Conservation (phyloP, 2,797 vertebrate genomes). For the Balearica regulorum region DNA sequence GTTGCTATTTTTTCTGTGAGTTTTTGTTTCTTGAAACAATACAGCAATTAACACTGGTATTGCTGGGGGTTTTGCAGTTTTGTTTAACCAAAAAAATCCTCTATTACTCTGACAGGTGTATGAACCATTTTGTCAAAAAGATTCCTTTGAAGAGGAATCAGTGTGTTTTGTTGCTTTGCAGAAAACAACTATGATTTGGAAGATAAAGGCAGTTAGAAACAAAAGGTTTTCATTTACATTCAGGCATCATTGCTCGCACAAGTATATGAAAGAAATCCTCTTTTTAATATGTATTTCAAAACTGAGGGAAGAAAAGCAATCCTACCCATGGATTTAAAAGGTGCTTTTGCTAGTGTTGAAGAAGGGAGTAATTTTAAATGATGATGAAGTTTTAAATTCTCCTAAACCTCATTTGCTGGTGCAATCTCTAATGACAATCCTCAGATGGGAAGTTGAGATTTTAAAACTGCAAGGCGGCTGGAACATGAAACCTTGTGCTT, state of each 20-base stretch:
- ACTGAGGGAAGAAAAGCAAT: neutral
- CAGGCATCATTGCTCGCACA: neutral
- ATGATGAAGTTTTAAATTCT: neutral
- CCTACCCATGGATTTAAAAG: neutral
- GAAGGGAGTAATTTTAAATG: neutral
- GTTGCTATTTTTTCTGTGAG: neutral
- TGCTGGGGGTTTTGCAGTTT: neutral
- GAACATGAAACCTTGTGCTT: neutral
- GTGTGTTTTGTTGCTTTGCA: neutral
- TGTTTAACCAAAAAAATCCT: neutral
- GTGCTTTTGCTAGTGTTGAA: neutral
- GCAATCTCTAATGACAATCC: neutral
- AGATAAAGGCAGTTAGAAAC: constrained; percentile 2
- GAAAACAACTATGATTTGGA: neutral
- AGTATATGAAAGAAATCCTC: neutral
- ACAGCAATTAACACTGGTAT: neutral
- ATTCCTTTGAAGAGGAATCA: constrained; percentile 30
- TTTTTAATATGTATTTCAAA: neutral
- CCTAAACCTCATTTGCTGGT: neutral
- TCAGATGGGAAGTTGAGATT: neutral
- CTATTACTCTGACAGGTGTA: neutral
- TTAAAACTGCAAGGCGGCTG: neutral
- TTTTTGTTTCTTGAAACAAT: constrained; percentile 34
- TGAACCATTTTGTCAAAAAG: neutral
- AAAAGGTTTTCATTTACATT: neutral